phyloP scores from a whole-genome alignment of 2,888 invertebrate species.

The Tetragonula carbonaria region DNA sequence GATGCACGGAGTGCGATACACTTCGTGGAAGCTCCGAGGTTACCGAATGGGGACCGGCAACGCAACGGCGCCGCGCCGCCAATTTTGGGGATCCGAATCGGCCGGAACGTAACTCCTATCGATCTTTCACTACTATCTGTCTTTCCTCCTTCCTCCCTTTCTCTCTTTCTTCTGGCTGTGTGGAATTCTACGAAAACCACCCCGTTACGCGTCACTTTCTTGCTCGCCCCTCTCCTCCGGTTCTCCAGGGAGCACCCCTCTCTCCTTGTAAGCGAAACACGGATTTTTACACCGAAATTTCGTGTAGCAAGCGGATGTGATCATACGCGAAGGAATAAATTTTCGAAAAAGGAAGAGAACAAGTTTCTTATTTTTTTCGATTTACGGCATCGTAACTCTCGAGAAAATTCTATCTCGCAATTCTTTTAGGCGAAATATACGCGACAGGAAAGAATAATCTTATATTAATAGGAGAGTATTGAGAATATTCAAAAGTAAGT shows the following conservation, averaged over 20 bases:
- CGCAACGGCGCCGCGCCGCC: conserved; percentile 51
- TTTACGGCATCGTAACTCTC: too few species aligned
- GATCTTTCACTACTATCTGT: conserved; percentile 38
- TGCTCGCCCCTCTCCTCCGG: not conserved
- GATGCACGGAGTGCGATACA: conserved; percentile 50
- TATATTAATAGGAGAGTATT: too few species aligned
- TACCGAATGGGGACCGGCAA: conserved; percentile 43
- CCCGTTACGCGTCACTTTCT: conserved; percentile 6
- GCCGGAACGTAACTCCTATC: conserved; percentile 46
- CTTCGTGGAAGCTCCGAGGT: conserved; percentile 47
- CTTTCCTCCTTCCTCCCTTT: not conserved
- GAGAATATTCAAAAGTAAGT: too few species aligned
- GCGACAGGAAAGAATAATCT: too few species aligned
- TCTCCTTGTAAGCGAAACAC: not conserved
- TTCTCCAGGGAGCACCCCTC: not conserved
- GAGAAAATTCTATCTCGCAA: too few species aligned
- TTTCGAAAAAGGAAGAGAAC: too few species aligned
- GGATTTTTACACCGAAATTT: not conserved
- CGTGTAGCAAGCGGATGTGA: not conserved
- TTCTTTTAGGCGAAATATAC: too few species aligned
- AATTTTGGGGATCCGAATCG: conserved; percentile 51
- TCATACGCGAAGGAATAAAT: not conserved
- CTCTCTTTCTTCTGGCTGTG: not conserved
- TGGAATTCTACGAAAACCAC: conserved; percentile 14
- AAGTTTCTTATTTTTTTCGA: too few species aligned